Evolutionary conservation across 2,888 invertebrate species (phyloP), one percentile per base, ranked within the genome.

Genomic region (Tanytarsus gracilentus): DNA sequence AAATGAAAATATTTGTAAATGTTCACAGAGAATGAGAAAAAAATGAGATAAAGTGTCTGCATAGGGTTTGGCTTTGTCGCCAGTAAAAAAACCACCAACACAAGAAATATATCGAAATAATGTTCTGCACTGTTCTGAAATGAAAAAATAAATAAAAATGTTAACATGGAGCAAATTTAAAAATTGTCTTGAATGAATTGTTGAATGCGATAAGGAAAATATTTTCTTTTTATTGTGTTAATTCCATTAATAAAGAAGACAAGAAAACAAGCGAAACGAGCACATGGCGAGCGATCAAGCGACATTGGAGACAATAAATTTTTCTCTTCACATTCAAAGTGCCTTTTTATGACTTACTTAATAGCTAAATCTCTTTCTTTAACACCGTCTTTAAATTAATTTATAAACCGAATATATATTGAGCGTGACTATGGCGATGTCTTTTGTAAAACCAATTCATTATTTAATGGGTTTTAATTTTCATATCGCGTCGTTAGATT

Each of bases 371-470:
- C 16, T 29, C 27, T 23, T 5, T 29, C n/a, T n/a, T n/a, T n/a
- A n/a, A n/a, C n/a, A n/a, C n/a, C n/a, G n/a, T 14, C 25, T 29
- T 27, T 44, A 58, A 58, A 48, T 58, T 58, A 58, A 48, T 58
- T 58, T 58, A 58, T 21, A 58, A 44, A 58, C 30, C 23, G 18
- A 44, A 44, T n/a, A n/a, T n/a, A n/a, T n/a, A n/a, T n/a, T 11
- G 33, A 18, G 44, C 48, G 44, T 44, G 27, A 48, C 48, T 40
- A 9, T 58, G 56, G 16, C 16, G n/a, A n/a, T n/a, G n/a, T n/a
- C n/a, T 48, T 58, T 58, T 58, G 58, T 58, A 58, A 58, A 58
- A 58, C 18, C 48, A 27, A 58, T 58, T 58, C 44, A 44, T 44
- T 44, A 44, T 44, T 44, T 44, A 44, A 44, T 44, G 44, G 44